Evolutionary conservation across 1,140 invertebrate genomes (phyloP), one percentile per base, ranked within the genome.

Genomic region (Piezodorus guildinii): DNA sequence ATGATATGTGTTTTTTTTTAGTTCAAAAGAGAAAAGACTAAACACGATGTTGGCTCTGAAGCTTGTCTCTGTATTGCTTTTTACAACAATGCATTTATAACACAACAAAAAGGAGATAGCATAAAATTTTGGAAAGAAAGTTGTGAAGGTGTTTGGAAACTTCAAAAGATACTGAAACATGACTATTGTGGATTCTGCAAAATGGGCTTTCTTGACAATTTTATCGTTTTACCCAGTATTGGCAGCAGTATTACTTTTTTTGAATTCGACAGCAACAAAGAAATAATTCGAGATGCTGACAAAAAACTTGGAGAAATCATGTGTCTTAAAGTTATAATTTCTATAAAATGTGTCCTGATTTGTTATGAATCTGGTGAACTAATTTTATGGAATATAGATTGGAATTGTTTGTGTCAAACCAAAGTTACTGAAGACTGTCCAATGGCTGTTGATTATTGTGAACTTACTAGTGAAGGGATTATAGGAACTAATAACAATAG

Each of bases 361-460:
- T 80, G 80, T 54, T 86, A 85, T 68, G 85, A 87, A 72, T 78
- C 77, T 30, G 85, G 85, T 5, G 78, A 83, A 69, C 73, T 87
- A 30, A 73, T 80, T 1, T 73, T 86, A 16, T 88, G 83, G 83
- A 84, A 87, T 74, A 72, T 82, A 46, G 80, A 77, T 70, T 68
- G 66, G 8, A 81, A 77, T 66, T 77, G 79, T 63, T 74, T 79
- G 54, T 75, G 84, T 46, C 9, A 54, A 44, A 59, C 12, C 17
- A 64, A 64, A 79, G 79, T 70, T 76, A 79, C 63, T 69, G 82
- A 44, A n/a, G 77, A 83, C 61, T 85, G 81, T 73, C 81, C 85
- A 4, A 82, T 86, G 76, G 77, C 81, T 1, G 69, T 88, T 8
- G 85, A 86, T 70, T 87, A 83, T 70, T 82, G 87, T 73, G 69